These are phyloP conservation scores for Limnephilus auricula DNA, from an alignment of 2,888 invertebrate species.

Conservation along the genomic window DNA sequence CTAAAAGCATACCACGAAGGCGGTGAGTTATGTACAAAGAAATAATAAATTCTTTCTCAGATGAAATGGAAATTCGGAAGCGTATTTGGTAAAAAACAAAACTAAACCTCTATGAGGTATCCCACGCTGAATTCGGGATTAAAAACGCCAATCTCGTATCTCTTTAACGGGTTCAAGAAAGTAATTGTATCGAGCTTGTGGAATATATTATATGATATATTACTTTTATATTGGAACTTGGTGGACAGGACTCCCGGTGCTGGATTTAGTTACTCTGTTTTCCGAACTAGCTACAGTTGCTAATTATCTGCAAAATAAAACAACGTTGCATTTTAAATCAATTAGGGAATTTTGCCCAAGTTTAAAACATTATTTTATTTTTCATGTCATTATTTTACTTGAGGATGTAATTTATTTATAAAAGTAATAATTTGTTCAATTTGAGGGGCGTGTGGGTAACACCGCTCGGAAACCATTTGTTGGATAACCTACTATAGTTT, in stretches of 20 bases:
- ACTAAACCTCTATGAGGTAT: background rate
- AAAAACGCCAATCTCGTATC: background rate
- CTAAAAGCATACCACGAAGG: constrained; percentile 33
- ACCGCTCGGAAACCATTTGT: no score
- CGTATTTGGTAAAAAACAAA: background rate
- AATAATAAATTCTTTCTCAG: constrained; percentile 23
- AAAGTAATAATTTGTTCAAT: no score
- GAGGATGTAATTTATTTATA: no score
- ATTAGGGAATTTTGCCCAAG: background rate
- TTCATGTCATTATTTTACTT: no score
- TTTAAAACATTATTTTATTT: no score
- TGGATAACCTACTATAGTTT: no score
- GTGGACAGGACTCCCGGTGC: background rate
- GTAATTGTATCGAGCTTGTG: background rate
- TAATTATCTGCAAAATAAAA: background rate
- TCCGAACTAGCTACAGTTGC: background rate
- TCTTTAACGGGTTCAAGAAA: background rate
- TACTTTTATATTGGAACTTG: background rate
- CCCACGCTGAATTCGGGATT: background rate
- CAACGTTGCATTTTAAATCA: background rate
- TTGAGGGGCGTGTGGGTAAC: no score
- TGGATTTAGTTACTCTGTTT: background rate
- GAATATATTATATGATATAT: background rate
- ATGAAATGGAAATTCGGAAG: constrained; percentile 15
- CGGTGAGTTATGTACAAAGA: constrained; percentile 25